A percentile compares a stretch with the other conserved stretches of the same genome.
phyloP scores from a whole-genome alignment of 2,113 vertebrate genomes.

The Amazona guildingii region DNA sequence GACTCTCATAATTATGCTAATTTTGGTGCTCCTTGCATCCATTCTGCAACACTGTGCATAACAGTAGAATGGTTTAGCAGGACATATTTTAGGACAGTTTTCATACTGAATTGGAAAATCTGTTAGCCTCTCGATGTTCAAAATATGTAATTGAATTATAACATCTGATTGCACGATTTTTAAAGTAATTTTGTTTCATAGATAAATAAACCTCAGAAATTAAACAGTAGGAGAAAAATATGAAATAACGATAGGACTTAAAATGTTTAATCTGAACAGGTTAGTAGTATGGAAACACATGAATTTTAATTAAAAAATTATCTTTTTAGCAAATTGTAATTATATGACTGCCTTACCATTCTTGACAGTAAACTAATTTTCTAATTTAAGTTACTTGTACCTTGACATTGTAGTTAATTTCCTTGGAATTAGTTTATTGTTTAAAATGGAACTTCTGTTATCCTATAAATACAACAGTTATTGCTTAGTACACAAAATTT shows the following conservation, averaged over 20 bases:
- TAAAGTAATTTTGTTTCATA: not conserved
- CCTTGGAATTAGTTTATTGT: not conserved
- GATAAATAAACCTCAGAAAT: not conserved
- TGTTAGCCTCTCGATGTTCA: accelerated
- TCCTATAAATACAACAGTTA: not conserved
- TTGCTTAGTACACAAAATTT: not conserved
- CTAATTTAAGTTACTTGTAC: not conserved
- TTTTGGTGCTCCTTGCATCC: not conserved
- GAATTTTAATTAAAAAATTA: not conserved
- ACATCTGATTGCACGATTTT: not conserved
- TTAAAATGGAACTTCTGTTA: not conserved
- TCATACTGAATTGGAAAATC: not conserved
- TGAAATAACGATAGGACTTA: not conserved
- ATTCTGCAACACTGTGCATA: not conserved
- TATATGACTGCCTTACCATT: not conserved
- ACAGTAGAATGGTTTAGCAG: not conserved
- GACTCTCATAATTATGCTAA: not conserved
- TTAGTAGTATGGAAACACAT: not conserved
- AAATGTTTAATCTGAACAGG: not conserved
- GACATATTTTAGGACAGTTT: not conserved
- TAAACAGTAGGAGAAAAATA: not conserved
- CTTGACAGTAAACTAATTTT: not conserved
- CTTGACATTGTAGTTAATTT: not conserved
- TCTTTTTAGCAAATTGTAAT: not conserved
- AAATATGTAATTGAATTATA: not conserved